Evolutionary conservation across 64 coral and sea anemone genomes (phyloP), one percentile per base, ranked within the genome.

Genomic region (Stichodactyla helianthus): DNA sequence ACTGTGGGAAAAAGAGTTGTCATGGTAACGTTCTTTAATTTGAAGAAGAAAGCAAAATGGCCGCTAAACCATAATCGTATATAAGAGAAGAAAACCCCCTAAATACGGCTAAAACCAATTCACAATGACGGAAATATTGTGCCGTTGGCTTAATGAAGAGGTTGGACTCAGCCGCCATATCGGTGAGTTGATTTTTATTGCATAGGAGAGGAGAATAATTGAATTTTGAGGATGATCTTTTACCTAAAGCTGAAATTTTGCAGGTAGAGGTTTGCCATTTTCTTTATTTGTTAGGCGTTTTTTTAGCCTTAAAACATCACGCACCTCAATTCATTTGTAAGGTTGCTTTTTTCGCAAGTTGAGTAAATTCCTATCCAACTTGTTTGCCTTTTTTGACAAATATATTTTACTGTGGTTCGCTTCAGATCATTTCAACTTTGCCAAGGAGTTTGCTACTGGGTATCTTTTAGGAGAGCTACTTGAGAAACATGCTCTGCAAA

Each of bases 111-210:
- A 84, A 58, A 84, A 81, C 6, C 16, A 6, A 1, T 81, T 19
- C 50, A 81, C 18, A 18, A 99, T 99, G 97, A 99, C 97, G 55
- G 97, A 99, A 54, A 99, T 99, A 79, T 55, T 99, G 51, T 99
- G 97, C 71, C 93, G 97, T 44, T 99, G 97, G 97, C 86, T 99
- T 22, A 99, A 99, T 83, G 97, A 99, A 23, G 97, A 99, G 82
- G 93, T 99, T 23, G 84, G 77, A 7, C 86, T 99, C 50, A 93
- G 93, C 31, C 88, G 81, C 55, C 79, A 89, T 79, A 71, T 99
- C 50, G 97, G 97, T 99, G 86, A 90, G 93, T 82, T 83, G 44
- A 51, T 25, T 77, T 84, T 7, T 70, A 58, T 19, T 44, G 67
- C 16, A 8, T 16, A 71, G n/a, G 59, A 31, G 13, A 7, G 10